Evolutionary conservation across 2,797 vertebrate species (phyloP).

Genomic region (Danionella dracula): DNA sequence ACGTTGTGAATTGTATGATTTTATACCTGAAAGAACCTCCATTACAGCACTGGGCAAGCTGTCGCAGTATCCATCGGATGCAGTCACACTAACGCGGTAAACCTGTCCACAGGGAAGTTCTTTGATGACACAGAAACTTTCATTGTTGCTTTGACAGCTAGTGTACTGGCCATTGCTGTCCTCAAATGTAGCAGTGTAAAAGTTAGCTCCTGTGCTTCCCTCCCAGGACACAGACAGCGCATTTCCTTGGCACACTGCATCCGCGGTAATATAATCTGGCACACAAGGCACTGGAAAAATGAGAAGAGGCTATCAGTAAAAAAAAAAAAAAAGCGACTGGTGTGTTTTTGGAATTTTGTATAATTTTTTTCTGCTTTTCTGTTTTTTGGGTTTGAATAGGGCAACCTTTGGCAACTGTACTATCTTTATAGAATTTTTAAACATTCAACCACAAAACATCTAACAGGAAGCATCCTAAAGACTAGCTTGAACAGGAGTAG

Average conservation of each 20-base stretch:
- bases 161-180: slow-evolving; percentile 57
- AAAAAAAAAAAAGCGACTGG: no score
- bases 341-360: no score
- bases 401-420: no score
- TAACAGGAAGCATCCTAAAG: no score
- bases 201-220: slow-evolving; percentile 57
- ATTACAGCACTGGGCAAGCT: slow-evolving; percentile 52
- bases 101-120: slow-evolving; percentile 63
- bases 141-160: slow-evolving; percentile 56
- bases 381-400: no score
- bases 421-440: no score
- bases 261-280: slow-evolving; percentile 51
- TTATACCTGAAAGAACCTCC: slow-evolving; percentile 56
- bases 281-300: slow-evolving; percentile 63
- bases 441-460: no score
- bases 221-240: slow-evolving; percentile 60
- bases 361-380: no score
- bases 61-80: slow-evolving; percentile 65
- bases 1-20: background rate
- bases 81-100: slow-evolving; percentile 60
- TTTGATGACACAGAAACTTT: slow-evolving; percentile 57
- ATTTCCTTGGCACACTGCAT: slow-evolving; percentile 54
- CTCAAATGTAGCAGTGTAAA: slow-evolving; percentile 58
- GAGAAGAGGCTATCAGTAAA: background rate
- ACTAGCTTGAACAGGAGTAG: no score